A percentile compares a stretch with the other conserved stretches of the same genome.
Evolutionary conservation across 2,113 vertebrate genomes (phyloP).

Genomic region (Tauraco erythrolophus): DNA sequence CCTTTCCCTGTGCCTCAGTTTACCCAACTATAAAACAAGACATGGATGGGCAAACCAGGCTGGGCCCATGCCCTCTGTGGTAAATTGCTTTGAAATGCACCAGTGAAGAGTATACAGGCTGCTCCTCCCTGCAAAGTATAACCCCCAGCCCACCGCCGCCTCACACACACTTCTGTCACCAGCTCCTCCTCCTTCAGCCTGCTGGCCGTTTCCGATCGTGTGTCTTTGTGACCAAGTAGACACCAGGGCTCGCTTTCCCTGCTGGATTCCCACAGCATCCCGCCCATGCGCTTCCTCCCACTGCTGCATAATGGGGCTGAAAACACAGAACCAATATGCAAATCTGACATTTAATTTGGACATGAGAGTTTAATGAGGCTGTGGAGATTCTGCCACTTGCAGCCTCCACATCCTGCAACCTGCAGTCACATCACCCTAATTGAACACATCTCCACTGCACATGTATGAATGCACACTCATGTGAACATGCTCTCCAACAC

Average conservation of each 20-base stretch:
- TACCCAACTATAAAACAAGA: not conserved
- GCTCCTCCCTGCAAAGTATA: not conserved
- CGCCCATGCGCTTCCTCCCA: rapidly evolving
- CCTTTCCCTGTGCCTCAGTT: not conserved
- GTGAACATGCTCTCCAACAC: not conserved
- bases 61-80: not conserved
- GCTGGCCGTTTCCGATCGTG: not conserved
- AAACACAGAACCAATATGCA: conserved; percentile 39
- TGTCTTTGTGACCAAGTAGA: not conserved
- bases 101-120: not conserved
- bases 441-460: not conserved
- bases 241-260: not conserved
- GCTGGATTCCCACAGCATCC: not conserved
- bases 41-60: not conserved
- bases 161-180: not conserved
- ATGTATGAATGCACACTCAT: not conserved
- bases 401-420: conserved; percentile 52
- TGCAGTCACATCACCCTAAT: not conserved
- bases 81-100: not conserved
- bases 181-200: not conserved
- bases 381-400: conserved; percentile 37
- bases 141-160: not conserved
- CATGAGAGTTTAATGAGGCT: conserved; percentile 55
- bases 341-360: conserved; percentile 74
- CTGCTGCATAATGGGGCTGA: not conserved